Evolutionary conservation across 1,140 invertebrate species (phyloP).

Genomic region (Apis cerana): DNA sequence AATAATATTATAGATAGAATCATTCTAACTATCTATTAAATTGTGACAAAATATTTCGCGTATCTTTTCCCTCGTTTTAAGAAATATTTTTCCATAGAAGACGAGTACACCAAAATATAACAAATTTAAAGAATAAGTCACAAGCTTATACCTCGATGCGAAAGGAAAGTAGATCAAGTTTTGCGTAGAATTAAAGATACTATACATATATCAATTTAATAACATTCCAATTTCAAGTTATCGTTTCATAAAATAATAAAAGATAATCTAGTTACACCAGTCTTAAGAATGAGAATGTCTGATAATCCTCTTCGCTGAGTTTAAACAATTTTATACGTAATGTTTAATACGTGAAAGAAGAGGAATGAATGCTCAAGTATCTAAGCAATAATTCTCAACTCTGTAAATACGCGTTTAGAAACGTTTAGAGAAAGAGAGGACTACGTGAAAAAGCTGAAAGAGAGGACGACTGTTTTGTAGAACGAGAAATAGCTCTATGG

Average conservation of each 20-base stretch:
- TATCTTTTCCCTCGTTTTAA: background rate
- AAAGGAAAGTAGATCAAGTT: background rate
- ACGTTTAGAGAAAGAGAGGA: slow-evolving; percentile 44
- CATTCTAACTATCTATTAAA: background rate
- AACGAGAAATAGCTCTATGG: background rate
- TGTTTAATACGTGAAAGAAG: slow-evolving; percentile 14
- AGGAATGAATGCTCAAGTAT: slow-evolving; percentile 71
- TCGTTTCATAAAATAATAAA: background rate
- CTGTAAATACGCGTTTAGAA: slow-evolving; percentile 74
- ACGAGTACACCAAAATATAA: background rate
- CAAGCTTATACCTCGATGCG: background rate
- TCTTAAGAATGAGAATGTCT: background rate
- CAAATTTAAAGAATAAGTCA: background rate
- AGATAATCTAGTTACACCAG: slow-evolving; percentile 10
- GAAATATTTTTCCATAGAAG: background rate
- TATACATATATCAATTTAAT: background rate
- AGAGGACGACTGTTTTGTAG: slow-evolving; percentile 29
- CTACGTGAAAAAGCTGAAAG: background rate
- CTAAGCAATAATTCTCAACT: slow-evolving; percentile 68
- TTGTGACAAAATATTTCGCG: background rate
- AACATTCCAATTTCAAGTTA: background rate
- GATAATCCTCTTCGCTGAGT: slow-evolving; percentile 13
- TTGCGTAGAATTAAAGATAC: background rate
- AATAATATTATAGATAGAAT: background rate
- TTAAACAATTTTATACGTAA: slow-evolving; percentile 1